Base-by-base conservation (phyloP, 2,797 vertebrate species). In the Hoplostethus atlanticus region DNA sequence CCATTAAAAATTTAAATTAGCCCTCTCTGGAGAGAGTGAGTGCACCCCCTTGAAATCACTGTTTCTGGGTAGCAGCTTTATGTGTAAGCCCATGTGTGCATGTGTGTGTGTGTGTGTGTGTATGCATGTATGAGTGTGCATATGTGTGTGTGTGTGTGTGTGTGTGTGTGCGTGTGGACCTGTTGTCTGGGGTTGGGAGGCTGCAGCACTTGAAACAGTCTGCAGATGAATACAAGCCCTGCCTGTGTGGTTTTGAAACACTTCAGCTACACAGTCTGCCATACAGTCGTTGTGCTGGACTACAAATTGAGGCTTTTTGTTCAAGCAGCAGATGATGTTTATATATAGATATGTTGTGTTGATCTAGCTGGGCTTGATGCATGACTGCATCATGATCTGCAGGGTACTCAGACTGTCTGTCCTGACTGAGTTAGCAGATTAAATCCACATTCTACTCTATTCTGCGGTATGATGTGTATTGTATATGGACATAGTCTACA, bases 1-100 rank as follows among this genome's bases (percentile, higher is more conserved):
- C 63, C 81, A 90, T 89, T 88, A 85, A 86, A 88, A 87, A 80
- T 92, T 91, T 71, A 89, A 92, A 92, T 89, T 73, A 89, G 82
- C 76, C 76, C 67, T 80, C 71, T 84, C 61, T 75, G 68, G 76
- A 79, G 82, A 91, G 83, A 89, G 83, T 84, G 64, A 78, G 77
- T 72, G 65, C 84, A 71, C 64, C 79, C 73, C 30, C 60, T 64
- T 73, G 83, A 73, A 87, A 79, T 73, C 70, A 66, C 10, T 36
- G 50, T 73, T 68, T 73, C n/a, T 3, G 47, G 64, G 77, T 65
- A 69, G 54, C 72, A 60, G 80, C 76, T 79, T 75, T 79, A 60
- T 76, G 55, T 60, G 69, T 52, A 54, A 25, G 65, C 28, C 25
- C 57, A 50, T 3, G 15, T 57, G 31, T 44, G 48, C 15, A n/a